phyloP scores from a whole-genome alignment of 2,888 invertebrate genomes.

The Drosophila monieri region DNA sequence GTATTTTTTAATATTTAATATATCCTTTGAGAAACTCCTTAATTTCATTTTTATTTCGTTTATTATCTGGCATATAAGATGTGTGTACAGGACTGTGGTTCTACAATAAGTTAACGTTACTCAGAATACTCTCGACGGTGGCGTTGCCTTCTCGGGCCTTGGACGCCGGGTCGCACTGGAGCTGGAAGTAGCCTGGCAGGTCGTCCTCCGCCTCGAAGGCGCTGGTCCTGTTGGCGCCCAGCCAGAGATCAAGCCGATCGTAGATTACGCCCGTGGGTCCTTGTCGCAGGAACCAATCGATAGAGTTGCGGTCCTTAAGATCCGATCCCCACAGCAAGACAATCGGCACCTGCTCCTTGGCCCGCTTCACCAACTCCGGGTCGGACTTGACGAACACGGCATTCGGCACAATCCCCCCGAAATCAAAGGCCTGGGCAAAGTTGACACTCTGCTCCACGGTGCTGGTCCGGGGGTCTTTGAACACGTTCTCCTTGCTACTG shows the following conservation, averaged over 20 bases:
- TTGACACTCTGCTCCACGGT: conserved; percentile 91
- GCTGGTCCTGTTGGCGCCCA: conserved; percentile 65
- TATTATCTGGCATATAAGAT: conserved; percentile 51
- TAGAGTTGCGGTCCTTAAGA: conserved; percentile 92
- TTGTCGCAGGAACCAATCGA: conserved; percentile 92
- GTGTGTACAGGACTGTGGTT: conserved; percentile 15
- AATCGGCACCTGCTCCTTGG: conserved; percentile 90
- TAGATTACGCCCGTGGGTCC: conserved; percentile 97
- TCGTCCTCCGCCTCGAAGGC: conserved; percentile 71
- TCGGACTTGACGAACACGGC: conserved; percentile 94
- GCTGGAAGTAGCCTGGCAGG: conserved; percentile 75
- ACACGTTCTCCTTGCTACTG: conserved; percentile 84
- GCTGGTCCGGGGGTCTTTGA: conserved; percentile 92
- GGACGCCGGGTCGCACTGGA: conserved; percentile 66
- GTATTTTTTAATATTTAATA: background rate
- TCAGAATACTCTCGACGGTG: conserved; percentile 75
- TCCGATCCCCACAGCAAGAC: conserved; percentile 98
- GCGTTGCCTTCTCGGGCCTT: conserved; percentile 51
- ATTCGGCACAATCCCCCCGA: conserved; percentile 95
- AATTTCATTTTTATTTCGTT: conserved; percentile 27
- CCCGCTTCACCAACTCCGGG: conserved; percentile 88
- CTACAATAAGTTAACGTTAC: conserved; percentile 72
- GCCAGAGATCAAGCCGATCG: conserved; percentile 90
- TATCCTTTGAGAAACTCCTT: background rate
- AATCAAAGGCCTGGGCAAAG: conserved; percentile 91